phyloP scores from a whole-genome alignment of 2,113 vertebrate genomes.

The Xiphophorus couchianus region DNA sequence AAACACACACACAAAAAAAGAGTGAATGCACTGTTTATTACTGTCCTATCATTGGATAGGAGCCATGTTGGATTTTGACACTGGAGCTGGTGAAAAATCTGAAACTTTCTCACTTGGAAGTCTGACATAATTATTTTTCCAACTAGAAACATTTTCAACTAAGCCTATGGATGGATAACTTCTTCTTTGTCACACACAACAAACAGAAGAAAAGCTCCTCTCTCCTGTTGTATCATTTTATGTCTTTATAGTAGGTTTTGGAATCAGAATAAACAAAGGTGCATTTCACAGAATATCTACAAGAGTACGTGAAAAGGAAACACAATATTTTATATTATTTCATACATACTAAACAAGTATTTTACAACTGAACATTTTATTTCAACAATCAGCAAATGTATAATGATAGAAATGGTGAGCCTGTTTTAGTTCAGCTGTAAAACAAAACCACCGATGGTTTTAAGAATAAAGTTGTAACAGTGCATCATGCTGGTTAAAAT shows the following conservation, averaged over 20 bases:
- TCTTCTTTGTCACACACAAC: neutral
- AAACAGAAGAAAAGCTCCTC: neutral
- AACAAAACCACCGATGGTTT: neutral
- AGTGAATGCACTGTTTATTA: too few species aligned
- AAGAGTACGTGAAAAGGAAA: neutral
- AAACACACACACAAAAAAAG: too few species aligned
- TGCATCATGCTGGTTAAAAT: constrained; percentile 9
- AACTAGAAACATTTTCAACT: too few species aligned
- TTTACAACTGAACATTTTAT: constrained; percentile 8
- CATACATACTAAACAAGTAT: neutral
- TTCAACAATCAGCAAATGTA: constrained; percentile 7
- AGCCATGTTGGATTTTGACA: neutral
- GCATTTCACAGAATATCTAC: neutral
- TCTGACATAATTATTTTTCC: too few species aligned
- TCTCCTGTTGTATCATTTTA: neutral
- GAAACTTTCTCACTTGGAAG: neutral
- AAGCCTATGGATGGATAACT: neutral
- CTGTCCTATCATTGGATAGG: neutral
- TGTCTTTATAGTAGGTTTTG: neutral
- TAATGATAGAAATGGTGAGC: neutral
- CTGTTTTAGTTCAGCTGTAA: neutral
- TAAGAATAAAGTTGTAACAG: neutral
- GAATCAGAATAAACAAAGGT: neutral
- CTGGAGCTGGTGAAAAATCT: neutral
- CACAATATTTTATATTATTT: neutral